A percentile compares a stretch with the other conserved stretches of the same genome.
phyloP scores from a whole-genome alignment of 1,140 invertebrate genomes.

The Wiebesia pumilae region DNA sequence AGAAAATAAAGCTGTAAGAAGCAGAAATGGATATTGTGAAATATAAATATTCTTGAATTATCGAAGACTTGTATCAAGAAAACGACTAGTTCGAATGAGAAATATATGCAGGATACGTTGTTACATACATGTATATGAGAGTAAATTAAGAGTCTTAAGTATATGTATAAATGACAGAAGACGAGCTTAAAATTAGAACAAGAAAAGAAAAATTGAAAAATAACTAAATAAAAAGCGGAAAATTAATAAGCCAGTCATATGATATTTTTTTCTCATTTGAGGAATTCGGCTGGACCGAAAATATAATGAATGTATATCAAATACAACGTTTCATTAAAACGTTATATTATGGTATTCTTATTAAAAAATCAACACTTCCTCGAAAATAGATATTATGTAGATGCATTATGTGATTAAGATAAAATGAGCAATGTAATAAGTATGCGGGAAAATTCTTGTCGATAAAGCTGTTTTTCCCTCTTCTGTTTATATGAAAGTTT shows the following conservation, averaged over 20 bases:
- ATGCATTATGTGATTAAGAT: not conserved
- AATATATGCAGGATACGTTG: not conserved
- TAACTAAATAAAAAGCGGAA: not conserved
- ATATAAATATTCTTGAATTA: slow-evolving; percentile 12
- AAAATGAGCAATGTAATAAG: slow-evolving; percentile 9
- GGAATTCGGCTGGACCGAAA: slow-evolving; percentile 65
- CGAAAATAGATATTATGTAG: not conserved
- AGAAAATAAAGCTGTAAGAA: not conserved
- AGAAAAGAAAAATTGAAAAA: slow-evolving; percentile 9
- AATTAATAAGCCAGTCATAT: slow-evolving; percentile 19
- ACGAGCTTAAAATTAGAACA: slow-evolving; percentile 48
- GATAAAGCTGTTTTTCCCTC: slow-evolving; percentile 25
- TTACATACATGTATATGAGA: not conserved
- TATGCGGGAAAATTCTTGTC: not conserved
- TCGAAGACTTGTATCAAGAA: slow-evolving; percentile 24
- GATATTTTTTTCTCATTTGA: slow-evolving; percentile 29
- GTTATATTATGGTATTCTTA: slow-evolving; percentile 25
- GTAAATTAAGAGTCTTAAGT: slow-evolving; percentile 3
- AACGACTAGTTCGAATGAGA: not conserved
- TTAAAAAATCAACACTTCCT: not conserved
- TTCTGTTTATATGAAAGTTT: not conserved
- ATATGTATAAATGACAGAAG: not conserved
- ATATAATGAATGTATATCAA: slow-evolving; percentile 16
- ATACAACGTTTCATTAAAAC: slow-evolving; percentile 3
- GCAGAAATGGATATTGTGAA: not conserved